phyloP scores from a whole-genome alignment of 2,888 invertebrate species.

The Xiphydria camelus region DNA sequence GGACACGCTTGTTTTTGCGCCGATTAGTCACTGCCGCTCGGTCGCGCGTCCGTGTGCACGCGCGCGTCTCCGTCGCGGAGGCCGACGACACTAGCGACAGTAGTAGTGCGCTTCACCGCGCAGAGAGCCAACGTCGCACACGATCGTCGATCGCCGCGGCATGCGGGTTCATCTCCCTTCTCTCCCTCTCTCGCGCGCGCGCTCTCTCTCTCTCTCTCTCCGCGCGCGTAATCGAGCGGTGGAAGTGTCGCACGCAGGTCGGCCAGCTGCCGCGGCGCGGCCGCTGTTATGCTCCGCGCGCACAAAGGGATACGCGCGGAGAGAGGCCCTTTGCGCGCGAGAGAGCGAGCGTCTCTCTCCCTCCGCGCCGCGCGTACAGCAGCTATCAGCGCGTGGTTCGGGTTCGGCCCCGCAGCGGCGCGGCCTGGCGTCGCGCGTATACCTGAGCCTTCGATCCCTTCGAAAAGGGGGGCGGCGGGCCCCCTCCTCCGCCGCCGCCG shows the following conservation, averaged over 20 bases:
- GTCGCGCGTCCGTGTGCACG: constrained; percentile 6
- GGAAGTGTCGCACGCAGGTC: constrained; percentile 41
- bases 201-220: too few relatives aligned
- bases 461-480: constrained; percentile 25
- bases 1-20: constrained; percentile 24
- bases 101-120: constrained; percentile 20
- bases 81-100: constrained; percentile 10
- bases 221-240: constrained; percentile 35
- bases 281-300: constrained; percentile 8
- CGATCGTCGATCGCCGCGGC: constrained; percentile 36
- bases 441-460: constrained; percentile 35
- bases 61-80: constrained; percentile 4
- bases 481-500: constrained; percentile 1
- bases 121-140: constrained; percentile 14
- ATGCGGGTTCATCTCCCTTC: too few relatives aligned
- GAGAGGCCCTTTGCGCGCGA: too few relatives aligned
- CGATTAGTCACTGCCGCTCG: constrained; percentile 37
- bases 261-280: constrained; percentile 29
- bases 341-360: too few relatives aligned
- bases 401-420: constrained; percentile 14
- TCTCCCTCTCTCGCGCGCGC: too few relatives aligned
- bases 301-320: constrained; percentile 4
- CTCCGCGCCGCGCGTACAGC: neutral
- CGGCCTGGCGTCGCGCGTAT: constrained; percentile 16
- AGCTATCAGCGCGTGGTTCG: constrained; percentile 3